Base-by-base conservation (phyloP, 2,888 invertebrate species). In the Pogonocherus hispidulus region DNA sequence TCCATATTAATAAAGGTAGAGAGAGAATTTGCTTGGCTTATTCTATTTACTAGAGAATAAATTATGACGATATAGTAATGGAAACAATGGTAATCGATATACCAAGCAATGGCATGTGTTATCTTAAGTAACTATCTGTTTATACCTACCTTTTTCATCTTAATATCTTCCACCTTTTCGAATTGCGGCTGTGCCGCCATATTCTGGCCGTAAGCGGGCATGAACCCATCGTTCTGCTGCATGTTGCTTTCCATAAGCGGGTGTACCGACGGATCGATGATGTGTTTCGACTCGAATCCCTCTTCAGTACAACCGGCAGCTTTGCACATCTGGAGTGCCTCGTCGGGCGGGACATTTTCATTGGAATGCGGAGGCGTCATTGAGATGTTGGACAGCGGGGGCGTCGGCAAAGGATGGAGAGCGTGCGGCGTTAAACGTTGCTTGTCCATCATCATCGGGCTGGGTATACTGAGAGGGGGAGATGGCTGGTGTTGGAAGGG, bases 81-180 rank as follows among this genome's bases (percentile, higher is more conserved):
- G n/a, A n/a, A n/a, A n/a, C n/a, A n/a, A n/a, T n/a, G n/a, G n/a
- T n/a, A n/a, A n/a, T n/a, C n/a, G n/a, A n/a, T n/a, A n/a, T n/a
- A n/a, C n/a, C n/a, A n/a, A n/a, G n/a, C n/a, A n/a, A n/a, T n/a
- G n/a, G n/a, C n/a, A n/a, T n/a, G n/a, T n/a, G n/a, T n/a, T n/a
- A n/a, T n/a, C n/a, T n/a, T n/a, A n/a, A n/a, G n/a, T 4, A 19
- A 14, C 19, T 47, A 18, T 19, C 44, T 18, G 2, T 54, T 14
- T 19, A 11, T 2, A 16, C 71, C 75, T 68, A 83, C 83, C 80
- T 81, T 81, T 70, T 81, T 82, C 63, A 80, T 70, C 69, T 80
- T 80, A 11, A 71, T 63, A n/a, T 78, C 78, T 32, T 81, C 81
- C 19, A 65, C 37, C 41, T 76, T 74, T 5, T 78, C 76, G 22